phyloP scores from a whole-genome alignment of 2,797 vertebrate genomes.

The Psittacula echo region DNA sequence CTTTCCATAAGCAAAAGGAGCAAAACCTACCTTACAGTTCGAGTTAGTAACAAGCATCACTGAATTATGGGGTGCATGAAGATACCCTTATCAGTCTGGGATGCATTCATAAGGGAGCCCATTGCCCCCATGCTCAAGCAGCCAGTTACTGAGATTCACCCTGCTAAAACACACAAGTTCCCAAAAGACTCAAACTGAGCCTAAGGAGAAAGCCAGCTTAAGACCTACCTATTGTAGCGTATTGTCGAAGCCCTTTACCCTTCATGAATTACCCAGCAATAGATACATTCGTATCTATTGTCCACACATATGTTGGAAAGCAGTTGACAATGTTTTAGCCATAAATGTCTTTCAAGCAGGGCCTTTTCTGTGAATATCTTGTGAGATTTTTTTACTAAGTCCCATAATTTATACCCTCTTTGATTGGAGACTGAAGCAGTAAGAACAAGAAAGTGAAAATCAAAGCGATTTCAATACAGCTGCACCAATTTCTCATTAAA shows the following conservation, averaged over 20 bases:
- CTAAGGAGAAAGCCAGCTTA: neutral
- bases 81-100: rapidly evolving
- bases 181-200: neutral
- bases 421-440: neutral
- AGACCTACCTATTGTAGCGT: rapidly evolving
- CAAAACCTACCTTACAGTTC: neutral
- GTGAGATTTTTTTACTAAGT: neutral
- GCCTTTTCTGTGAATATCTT: neutral
- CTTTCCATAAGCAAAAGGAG: neutral
- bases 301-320: neutral
- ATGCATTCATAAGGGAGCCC: neutral
- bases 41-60: neutral
- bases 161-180: neutral
- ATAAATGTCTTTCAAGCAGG: neutral
- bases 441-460: neutral
- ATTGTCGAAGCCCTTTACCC: neutral
- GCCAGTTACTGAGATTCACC: neutral
- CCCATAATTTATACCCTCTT: rapidly evolving
- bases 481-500: conserved; percentile 36
- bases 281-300: no score
- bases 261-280: neutral
- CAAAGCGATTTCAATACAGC: conserved; percentile 31
- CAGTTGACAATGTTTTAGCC: neutral
- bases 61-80: neutral
- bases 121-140: neutral